Percentiles rank a stretch among this genome's conserved stretches.
phyloP scores from a whole-genome alignment of 2,113 vertebrate species.

The Phalacrocorax carbo region DNA sequence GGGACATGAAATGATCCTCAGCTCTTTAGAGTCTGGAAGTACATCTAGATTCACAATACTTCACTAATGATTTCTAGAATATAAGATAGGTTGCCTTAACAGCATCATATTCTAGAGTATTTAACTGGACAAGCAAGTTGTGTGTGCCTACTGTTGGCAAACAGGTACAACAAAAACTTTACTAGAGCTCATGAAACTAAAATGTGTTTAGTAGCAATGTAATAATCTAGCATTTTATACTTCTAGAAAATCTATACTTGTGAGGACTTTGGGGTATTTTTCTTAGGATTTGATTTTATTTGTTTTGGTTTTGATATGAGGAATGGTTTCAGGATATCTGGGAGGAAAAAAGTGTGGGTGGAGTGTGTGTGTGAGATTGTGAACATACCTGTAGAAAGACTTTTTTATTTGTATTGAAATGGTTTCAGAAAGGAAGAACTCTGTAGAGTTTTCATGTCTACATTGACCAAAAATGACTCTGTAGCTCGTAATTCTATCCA shows the following conservation, averaged over 20 bases:
- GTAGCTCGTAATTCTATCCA: neutral
- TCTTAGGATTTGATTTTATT: neutral
- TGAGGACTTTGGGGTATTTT: neutral
- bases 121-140: neutral
- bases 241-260: neutral
- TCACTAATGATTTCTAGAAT: neutral
- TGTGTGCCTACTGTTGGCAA: neutral
- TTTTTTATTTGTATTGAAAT: conserved; percentile 9
- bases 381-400: neutral
- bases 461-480: neutral
- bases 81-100: neutral
- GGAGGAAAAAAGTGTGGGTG: neutral
- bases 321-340: neutral
- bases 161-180: neutral
- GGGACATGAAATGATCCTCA: neutral
- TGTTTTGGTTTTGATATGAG: neutral
- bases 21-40: neutral
- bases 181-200: neutral
- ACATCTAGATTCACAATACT: neutral
- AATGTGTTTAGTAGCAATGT: neutral
- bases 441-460: neutral
- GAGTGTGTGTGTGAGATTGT: neutral
- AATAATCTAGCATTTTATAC: neutral
- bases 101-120: neutral
- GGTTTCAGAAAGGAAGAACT: conserved; percentile 28